These are phyloP conservation scores for Microctonus aethiopoides DNA, from an alignment of 2,888 invertebrate species.

Conservation along the genomic window DNA sequence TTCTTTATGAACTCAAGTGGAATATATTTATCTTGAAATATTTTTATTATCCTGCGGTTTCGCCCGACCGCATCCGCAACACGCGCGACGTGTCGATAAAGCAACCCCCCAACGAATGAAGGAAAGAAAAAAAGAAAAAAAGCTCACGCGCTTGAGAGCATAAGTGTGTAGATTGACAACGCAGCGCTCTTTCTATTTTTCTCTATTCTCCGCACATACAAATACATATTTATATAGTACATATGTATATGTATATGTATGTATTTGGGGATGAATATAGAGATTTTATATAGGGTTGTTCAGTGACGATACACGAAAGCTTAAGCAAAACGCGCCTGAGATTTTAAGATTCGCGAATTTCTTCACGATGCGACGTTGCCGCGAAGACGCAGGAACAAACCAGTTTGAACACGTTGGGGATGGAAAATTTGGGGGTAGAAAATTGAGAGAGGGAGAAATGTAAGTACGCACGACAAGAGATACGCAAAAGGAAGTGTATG, in stretches of 20 bases:
- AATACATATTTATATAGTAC: neutral
- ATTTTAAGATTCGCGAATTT: slow-evolving; percentile 29
- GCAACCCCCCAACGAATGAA: neutral
- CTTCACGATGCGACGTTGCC: slow-evolving; percentile 1
- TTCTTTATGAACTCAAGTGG: neutral
- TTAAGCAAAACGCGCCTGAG: slow-evolving; percentile 13
- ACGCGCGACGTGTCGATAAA: slow-evolving; percentile 31
- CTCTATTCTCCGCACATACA: neutral
- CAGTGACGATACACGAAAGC: slow-evolving; percentile 14
- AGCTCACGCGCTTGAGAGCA: neutral
- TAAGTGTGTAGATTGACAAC: neutral
- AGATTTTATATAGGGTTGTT: slow-evolving; percentile 11
- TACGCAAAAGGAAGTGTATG: no score
- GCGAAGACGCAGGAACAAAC: no score
- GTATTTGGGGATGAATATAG: no score
- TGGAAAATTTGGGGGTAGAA: no score
- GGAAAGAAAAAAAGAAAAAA: no score
- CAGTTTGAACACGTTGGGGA: no score
- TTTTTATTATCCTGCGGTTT: slow-evolving; percentile 35
- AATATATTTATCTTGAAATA: slow-evolving; percentile 33
- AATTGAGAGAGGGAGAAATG: no score
- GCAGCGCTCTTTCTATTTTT: neutral
- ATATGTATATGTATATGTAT: neutral
- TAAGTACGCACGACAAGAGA: no score
- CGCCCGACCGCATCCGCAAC: slow-evolving; percentile 20